A percentile compares a stretch with the other conserved stretches of the same genome.
Conservation (phyloP, 2,888 invertebrate species). For the Baronia brevicornis region DNA sequence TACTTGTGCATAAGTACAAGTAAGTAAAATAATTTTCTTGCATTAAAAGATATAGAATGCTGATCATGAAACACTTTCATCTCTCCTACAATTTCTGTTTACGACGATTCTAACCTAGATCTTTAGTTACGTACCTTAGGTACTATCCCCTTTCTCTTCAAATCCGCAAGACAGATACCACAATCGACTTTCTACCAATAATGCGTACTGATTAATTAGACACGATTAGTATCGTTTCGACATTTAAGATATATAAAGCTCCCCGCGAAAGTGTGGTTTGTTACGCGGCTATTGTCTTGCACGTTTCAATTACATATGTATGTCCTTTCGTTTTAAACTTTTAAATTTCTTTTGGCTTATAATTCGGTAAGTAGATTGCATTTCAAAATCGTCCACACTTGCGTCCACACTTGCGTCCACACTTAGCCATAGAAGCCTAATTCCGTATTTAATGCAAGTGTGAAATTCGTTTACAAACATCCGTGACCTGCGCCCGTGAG, state of each 20-base stretch:
- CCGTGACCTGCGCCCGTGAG: too few species aligned
- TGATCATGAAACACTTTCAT: slow-evolving; percentile 28
- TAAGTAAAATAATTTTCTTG: too few species aligned
- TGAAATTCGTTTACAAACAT: too few species aligned
- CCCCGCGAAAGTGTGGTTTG: slow-evolving; percentile 39
- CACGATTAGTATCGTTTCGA: slow-evolving; percentile 55
- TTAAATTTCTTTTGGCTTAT: too few species aligned
- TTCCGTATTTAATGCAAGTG: too few species aligned
- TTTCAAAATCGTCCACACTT: too few species aligned
- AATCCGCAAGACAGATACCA: slow-evolving; percentile 41
- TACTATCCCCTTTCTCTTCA: slow-evolving; percentile 61
- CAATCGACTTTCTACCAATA: slow-evolving; percentile 62
- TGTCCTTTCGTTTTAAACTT: too few species aligned
- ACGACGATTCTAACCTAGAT: slow-evolving; percentile 39
- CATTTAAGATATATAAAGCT: slow-evolving; percentile 31
- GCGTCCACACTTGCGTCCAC: too few species aligned
- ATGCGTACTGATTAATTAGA: slow-evolving; percentile 70
- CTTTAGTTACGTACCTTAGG: slow-evolving; percentile 34
- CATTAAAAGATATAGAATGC: too few species aligned
- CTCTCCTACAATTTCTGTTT: slow-evolving; percentile 32
- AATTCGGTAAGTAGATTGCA: too few species aligned
- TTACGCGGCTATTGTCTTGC: slow-evolving; percentile 28
- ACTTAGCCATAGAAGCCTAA: too few species aligned
- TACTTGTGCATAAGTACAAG: too few species aligned
- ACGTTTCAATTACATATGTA: slow-evolving; percentile 23